phyloP scores from a whole-genome alignment of 2,888 invertebrate species.

The Cyaniris semiargus region DNA sequence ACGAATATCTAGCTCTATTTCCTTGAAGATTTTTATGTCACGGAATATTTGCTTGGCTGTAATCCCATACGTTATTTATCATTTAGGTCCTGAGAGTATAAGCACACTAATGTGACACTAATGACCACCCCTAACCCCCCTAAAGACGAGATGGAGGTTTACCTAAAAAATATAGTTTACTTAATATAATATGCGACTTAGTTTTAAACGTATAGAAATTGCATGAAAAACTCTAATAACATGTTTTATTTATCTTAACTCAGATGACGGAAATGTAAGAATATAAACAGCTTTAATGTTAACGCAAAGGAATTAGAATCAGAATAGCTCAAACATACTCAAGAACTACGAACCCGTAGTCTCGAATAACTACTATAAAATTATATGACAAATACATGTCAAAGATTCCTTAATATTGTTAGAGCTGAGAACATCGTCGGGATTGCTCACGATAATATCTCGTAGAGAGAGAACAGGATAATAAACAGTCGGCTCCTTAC shows the following conservation, averaged over 20 bases:
- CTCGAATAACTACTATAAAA: neutral
- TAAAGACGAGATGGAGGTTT: neutral
- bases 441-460: slow-evolving; percentile 21
- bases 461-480: slow-evolving; percentile 6
- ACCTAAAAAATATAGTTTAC: neutral
- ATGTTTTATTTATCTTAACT: too few relatives aligned
- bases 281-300: neutral
- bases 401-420: slow-evolving; percentile 14
- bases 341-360: neutral
- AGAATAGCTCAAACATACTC: neutral
- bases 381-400: neutral
- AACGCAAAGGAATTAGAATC: neutral
- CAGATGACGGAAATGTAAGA: too few relatives aligned
- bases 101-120: neutral
- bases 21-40: neutral
- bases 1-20: neutral
- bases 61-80: slow-evolving; percentile 8
- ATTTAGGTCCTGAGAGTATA: neutral
- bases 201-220: neutral
- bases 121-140: neutral
- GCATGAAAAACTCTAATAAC: neutral
- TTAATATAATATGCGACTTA: neutral
- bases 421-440: neutral
- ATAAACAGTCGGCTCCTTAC: slow-evolving; percentile 29
- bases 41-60: neutral